Evolutionary conservation across 1,140 invertebrate species (phyloP), one percentile per base, ranked within the genome.

Genomic region (Macrosteles quadrilineatus): DNA sequence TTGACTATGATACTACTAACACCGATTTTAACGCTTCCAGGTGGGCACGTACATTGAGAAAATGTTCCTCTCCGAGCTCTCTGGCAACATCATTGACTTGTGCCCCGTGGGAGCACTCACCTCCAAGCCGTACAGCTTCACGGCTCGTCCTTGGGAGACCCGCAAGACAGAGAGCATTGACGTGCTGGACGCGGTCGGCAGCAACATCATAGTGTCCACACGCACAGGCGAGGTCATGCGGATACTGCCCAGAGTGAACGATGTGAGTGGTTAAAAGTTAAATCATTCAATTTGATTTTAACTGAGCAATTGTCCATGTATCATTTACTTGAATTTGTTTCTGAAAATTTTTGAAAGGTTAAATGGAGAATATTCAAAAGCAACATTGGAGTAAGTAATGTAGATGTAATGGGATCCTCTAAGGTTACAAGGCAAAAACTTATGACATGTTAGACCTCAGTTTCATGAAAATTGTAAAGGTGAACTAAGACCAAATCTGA

Each of bases 41-140:
- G 93, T 99, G 68, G 98, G 98, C 29, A 99, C 97, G 0, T 99
- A 99, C 78, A 94, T 99, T 2, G 96, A 99, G 77, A 99, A 99
- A 84, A 89, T 98, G 83, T 95, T 99, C 77, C 84, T 97, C 45
- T 98, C 97, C 0, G 98, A 99, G 83, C 82, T 99, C 12, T 99
- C 97, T 63, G 98, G 98, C 40, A 99, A 99, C 80, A 90, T 99
- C 23, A 99, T 99, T 76, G 98, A 99, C 84, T 85, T 99, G 57
- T 99, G 98, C 81, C 98, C 98, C 40, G 98, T 99, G 25, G 98
- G 98, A 68, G 98, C 98, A 12, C 82, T 99, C 9, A 99, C 98
- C 14, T 95, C 93, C 68, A 99, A 99, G 81, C 98, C 97, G 0
- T 99, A 98, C 77, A 92, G 95, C 77, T 98, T 98, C 81, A 91